Conservation (phyloP, 64 coral and sea anemone species). For the Platygyra sinensis region DNA sequence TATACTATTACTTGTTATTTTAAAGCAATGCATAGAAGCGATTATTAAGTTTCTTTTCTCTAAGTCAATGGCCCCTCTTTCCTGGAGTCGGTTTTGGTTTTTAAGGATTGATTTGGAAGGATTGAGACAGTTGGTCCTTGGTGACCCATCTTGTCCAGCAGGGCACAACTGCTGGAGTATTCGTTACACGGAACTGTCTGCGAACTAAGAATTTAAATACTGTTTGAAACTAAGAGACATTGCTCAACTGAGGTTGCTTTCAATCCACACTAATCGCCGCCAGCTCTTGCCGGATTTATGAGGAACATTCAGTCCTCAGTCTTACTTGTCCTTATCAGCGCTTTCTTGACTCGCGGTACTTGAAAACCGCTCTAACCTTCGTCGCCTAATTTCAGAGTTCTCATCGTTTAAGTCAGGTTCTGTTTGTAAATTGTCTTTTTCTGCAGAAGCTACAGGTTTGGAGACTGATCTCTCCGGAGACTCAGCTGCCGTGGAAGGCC, state of each 20-base stretch:
- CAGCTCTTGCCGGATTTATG: neutral
- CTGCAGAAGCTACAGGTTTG: neutral
- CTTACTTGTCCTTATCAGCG: conserved; percentile 1
- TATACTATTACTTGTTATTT: neutral
- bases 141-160: neutral
- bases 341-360: neutral
- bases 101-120: too few relatives aligned
- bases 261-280: neutral
- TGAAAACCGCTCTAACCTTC: conserved; percentile 63
- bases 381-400: conserved; percentile 71
- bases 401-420: conserved; percentile 23
- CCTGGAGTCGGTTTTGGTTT: neutral
- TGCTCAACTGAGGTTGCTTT: neutral
- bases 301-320: neutral
- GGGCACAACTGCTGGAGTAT: neutral
- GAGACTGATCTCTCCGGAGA: neutral
- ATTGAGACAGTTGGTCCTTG: too few relatives aligned
- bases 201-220: neutral
- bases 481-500: neutral
- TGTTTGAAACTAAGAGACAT: neutral
- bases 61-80: neutral
- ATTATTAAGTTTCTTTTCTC: neutral
- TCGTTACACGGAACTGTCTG: neutral
- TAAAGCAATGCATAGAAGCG: too few relatives aligned
- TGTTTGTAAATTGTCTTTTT: conserved; percentile 28